These are phyloP conservation scores for Tenthredo livida DNA, from an alignment of 2,888 invertebrate genomes.

Conservation along the genomic window DNA sequence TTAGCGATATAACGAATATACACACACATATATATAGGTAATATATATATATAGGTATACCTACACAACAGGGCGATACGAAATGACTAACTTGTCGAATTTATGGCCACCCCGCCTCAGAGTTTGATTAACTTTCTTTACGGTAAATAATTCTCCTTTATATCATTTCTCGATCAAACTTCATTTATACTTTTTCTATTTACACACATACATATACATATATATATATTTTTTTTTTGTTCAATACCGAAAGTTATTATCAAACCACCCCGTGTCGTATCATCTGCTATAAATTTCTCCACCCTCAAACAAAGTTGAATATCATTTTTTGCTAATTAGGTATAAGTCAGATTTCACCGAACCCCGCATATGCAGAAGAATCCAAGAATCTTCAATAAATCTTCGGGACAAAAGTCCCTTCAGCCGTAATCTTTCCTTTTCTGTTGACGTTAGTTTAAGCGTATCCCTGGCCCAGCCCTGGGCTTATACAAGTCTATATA, in stretches of 20 bases:
- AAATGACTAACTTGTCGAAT: conserved; percentile 4
- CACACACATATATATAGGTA: background rate
- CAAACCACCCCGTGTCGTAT: no score
- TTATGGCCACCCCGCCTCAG: background rate
- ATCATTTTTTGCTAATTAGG: no score
- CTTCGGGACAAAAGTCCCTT: background rate
- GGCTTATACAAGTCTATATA: background rate
- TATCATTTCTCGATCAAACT: background rate
- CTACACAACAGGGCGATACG: background rate
- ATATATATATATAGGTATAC: no score
- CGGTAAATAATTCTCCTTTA: background rate
- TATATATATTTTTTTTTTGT: no score
- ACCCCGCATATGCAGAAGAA: no score
- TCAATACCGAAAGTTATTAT: no score
- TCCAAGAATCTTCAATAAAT: background rate
- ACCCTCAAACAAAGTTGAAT: no score
- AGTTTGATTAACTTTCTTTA: background rate
- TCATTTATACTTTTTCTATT: conserved; percentile 3
- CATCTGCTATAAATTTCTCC: no score
- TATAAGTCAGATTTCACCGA: no score
- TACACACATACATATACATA: background rate
- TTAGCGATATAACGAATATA: background rate
- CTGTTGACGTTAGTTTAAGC: background rate
- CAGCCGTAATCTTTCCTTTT: background rate
- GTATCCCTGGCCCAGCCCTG: background rate